Base-by-base conservation (phyloP, 2,113 vertebrate genomes). In the Podarcis raffonei region DNA sequence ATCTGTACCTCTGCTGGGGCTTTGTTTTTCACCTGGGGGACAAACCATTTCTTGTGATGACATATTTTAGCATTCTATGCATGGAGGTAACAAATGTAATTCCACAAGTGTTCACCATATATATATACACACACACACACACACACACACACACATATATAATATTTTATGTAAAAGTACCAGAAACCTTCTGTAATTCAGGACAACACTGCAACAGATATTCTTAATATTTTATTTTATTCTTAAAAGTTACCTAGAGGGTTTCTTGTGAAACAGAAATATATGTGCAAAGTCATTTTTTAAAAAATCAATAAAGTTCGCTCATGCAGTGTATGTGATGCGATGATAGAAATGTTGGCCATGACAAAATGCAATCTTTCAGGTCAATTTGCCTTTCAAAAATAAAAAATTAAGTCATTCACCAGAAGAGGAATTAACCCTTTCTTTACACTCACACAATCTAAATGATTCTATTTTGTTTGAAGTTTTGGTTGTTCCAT, bases 1-100 rank as follows among this genome's bases (percentile, higher is more conserved):
- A 99, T 99, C 96, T 99, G 99, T 16, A 99, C 98, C 92, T 99
- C 99, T 0, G 99, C 99, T 0, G 99, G 99, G 0, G 99, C 99
- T 97, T 99, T 99, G 37, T 99, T 99, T 91, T 99, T 99, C 90
- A 99, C 99, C 99, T 99, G 90, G 18, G 48, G 75, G 7, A 84
- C 32, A n/a, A 83, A 42, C 80, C 1, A 74, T 74, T 71, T 71
- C 68, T 4, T 30, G 11, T 35, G 20, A 35, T 13, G 18, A 74
- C n/a, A 4, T 20, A 74, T n/a, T 74, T 71, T 71, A 35, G 35
- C 13, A 74, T 20, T 35, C 32, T 74, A 25, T 20, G 18, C 59
- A 18, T 62, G 59, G 59, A 4, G 59, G 59, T 13, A 69, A 69
- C 68, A 30, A 27, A 27, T 69, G 23, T 27, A 68, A 25, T 68